phyloP scores from a whole-genome alignment of 2,888 invertebrate species.

The Drosophila birchii region DNA sequence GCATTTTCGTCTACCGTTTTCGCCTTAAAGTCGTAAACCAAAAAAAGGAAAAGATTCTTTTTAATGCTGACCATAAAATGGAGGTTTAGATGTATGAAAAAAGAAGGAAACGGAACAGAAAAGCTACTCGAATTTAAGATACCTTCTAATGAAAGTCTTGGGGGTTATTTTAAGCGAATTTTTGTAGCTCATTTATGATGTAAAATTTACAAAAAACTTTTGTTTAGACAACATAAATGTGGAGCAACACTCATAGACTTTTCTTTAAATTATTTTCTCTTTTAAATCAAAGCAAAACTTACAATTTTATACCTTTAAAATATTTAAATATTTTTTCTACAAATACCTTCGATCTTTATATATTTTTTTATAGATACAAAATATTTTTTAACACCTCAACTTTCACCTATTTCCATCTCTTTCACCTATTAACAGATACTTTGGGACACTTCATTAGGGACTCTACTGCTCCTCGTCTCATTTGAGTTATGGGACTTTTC shows the following conservation, averaged over 20 bases:
- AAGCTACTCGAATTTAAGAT: background rate
- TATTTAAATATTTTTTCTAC: background rate
- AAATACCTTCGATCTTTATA: background rate
- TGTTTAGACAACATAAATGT: too few relatives aligned
- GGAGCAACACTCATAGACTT: too few relatives aligned
- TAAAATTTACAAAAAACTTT: too few relatives aligned
- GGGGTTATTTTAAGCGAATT: background rate
- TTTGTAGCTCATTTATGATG: too few relatives aligned
- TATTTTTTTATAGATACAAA: background rate
- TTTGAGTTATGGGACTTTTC: constrained; percentile 65
- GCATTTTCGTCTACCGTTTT: constrained; percentile 62
- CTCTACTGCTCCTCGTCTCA: constrained; percentile 43
- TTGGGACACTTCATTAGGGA: constrained; percentile 62
- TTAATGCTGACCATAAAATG: constrained; percentile 64
- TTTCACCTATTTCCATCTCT: background rate
- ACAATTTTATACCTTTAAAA: background rate
- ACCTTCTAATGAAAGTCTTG: background rate
- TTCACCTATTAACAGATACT: constrained; percentile 72
- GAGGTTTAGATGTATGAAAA: constrained; percentile 1
- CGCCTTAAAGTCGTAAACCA: constrained; percentile 58
- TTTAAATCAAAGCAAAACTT: too few relatives aligned
- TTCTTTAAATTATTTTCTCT: too few relatives aligned
- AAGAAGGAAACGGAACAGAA: background rate
- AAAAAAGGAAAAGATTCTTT: constrained; percentile 43
- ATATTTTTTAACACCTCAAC: background rate